Evolutionary conservation across 2,797 vertebrate species (phyloP).

Genomic region (Myiotriccus ornatus): DNA sequence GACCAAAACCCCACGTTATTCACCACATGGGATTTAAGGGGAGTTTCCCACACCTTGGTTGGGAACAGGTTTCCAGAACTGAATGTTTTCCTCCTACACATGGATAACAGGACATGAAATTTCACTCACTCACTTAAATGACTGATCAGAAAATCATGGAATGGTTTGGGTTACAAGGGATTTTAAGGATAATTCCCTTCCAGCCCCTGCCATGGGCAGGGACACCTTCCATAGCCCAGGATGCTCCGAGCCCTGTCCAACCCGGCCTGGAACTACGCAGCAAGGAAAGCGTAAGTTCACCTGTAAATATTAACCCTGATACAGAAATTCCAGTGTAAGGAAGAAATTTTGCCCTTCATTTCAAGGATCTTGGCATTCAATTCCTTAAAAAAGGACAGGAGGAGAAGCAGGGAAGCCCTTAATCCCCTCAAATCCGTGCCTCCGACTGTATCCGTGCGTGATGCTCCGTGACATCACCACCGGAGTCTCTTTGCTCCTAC

Average conservation of each 20-base stretch:
- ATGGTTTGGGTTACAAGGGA: neutral
- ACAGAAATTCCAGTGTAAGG: neutral
- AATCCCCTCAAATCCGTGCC: neutral
- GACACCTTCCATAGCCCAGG: neutral
- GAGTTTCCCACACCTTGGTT: neutral
- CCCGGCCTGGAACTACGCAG: neutral
- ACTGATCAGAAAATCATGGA: neutral
- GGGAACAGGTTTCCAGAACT: neutral
- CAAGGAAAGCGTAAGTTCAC: rapidly evolving
- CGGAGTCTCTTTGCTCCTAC: neutral
- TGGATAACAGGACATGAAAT: neutral
- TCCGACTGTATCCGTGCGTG: neutral
- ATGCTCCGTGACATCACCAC: neutral
- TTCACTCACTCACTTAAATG: neutral
- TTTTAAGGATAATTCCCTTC: neutral
- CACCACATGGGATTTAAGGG: neutral
- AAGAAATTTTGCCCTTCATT: neutral
- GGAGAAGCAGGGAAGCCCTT: neutral
- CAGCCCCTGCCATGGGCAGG: neutral
- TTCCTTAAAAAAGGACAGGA: neutral
- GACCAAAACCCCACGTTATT: neutral
- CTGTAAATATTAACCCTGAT: neutral
- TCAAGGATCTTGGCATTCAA: neutral
- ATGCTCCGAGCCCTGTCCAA: neutral
- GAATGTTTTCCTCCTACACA: neutral